Conservation (phyloP, 2,113 vertebrate genomes). For the Spilogale gracilis region DNA sequence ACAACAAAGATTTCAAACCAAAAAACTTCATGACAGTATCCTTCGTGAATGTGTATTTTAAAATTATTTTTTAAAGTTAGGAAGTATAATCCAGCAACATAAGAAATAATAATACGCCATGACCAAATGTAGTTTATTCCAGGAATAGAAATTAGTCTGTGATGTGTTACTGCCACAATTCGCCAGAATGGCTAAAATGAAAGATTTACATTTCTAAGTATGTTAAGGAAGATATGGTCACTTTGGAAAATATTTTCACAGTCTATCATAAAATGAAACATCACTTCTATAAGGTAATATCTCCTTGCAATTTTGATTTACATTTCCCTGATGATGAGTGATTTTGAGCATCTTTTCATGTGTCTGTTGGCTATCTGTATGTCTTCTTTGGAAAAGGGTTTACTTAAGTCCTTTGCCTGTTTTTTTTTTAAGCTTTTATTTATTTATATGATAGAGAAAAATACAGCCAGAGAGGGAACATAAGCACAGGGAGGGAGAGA, state of each 20-base stretch:
- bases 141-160: neutral
- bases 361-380: neutral
- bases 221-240: neutral
- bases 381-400: neutral
- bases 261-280: neutral
- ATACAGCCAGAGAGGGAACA: too few species aligned
- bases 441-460: too few species aligned
- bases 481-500: too few species aligned
- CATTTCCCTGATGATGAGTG: neutral
- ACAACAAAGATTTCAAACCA: neutral
- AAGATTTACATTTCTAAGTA: neutral
- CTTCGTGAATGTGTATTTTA: neutral
- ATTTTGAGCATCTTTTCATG: neutral
- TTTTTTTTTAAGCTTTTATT: neutral
- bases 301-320: neutral
- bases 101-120: neutral
- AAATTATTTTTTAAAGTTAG: neutral
- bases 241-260: neutral
- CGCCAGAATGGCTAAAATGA: neutral
- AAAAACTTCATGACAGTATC: neutral
- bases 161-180: neutral
- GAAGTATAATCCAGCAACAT: neutral
- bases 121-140: neutral
- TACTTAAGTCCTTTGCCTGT: neutral
- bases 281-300: neutral